Evolutionary conservation across 2,113 vertebrate genomes (phyloP), one percentile per base, ranked within the genome.

Genomic region (Tapirus terrestris): DNA sequence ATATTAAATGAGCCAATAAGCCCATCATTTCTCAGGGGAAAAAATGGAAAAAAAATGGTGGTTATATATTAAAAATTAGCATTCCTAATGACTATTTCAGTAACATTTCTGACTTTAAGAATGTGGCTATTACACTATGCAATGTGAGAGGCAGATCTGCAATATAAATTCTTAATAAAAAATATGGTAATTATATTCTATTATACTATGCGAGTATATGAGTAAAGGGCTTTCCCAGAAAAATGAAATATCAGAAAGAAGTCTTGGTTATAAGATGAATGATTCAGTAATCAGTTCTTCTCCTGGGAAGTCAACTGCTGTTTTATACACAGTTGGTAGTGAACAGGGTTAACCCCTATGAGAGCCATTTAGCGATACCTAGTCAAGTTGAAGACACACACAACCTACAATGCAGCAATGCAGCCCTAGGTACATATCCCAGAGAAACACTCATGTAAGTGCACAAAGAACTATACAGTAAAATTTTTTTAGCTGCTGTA

Each of bases 1-100:
- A 63, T 36, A 73, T 70, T 96, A 96, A 21, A 88, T 94, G 94
- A 97, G 43, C 9, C 68, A 91, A 68, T 11, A 31, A 95, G 5
- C 27, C 0, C 5, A 56, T 51, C 39, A 9, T 73, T 45, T 83
- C 87, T 82, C 2, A 91, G 79, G 79, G 56, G 72, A 73, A 2
- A 77, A 8, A 21, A 14, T 67, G 67, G 51, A 12, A 72, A 43
- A 87, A 81, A 36, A 53, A 2, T 1, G 25, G 56, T 31, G 11
- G 0, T 18, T 72, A 9, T 43, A 77, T 39, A 27, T 93, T 96
- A 91, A 94, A 90, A 85, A 27, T 65, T 56, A 53, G 2, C 23
- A 63, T 88, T 25, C 9, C 4, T 75, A 82, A 67, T 53, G 51
- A 94, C 20, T 82, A 67, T 63, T 83, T 39, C 56, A 93, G 20